Percentiles rank a stretch among this genome's conserved stretches.
phyloP scores from a whole-genome alignment of 2,888 invertebrate species.

The Agrotis clavis region DNA sequence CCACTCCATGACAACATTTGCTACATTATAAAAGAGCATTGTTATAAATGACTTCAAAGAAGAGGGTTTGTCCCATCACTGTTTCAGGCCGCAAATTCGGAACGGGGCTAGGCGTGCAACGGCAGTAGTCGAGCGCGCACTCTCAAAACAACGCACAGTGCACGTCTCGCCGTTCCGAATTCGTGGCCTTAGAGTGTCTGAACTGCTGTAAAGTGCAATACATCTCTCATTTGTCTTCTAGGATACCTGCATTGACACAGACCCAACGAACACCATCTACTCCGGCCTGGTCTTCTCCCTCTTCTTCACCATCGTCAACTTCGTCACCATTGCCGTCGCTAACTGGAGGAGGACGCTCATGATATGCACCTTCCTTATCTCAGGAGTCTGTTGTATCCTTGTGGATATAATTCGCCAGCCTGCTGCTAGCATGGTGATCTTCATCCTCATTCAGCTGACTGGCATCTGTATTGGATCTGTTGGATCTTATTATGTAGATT shows the following conservation, averaged over 20 bases:
- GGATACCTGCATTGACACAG: slow-evolving; percentile 78
- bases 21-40: too few species aligned
- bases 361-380: slow-evolving; percentile 79
- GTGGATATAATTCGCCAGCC: slow-evolving; percentile 77
- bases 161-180: too few species aligned
- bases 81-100: too few species aligned
- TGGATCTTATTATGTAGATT: slow-evolving; percentile 66
- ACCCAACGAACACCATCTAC: slow-evolving; percentile 89
- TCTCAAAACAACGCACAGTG: too few species aligned
- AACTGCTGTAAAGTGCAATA: too few species aligned
- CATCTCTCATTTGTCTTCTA: slow-evolving; percentile 40
- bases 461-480: slow-evolving; percentile 63
- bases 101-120: too few species aligned
- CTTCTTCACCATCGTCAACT: slow-evolving; percentile 88
- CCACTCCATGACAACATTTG: too few species aligned
- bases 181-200: too few species aligned
- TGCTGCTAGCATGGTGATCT: slow-evolving; percentile 57
- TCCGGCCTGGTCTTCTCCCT: slow-evolving; percentile 90
- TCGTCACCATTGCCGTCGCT: slow-evolving; percentile 80
- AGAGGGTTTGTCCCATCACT: not conserved
- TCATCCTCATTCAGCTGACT: slow-evolving; percentile 62
- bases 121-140: too few species aligned
- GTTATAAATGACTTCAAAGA: too few species aligned
- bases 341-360: slow-evolving; percentile 86
- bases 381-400: slow-evolving; percentile 86